phyloP scores from a whole-genome alignment of 2,797 vertebrate genomes.

The Microctenopoma steveboyesi region DNA sequence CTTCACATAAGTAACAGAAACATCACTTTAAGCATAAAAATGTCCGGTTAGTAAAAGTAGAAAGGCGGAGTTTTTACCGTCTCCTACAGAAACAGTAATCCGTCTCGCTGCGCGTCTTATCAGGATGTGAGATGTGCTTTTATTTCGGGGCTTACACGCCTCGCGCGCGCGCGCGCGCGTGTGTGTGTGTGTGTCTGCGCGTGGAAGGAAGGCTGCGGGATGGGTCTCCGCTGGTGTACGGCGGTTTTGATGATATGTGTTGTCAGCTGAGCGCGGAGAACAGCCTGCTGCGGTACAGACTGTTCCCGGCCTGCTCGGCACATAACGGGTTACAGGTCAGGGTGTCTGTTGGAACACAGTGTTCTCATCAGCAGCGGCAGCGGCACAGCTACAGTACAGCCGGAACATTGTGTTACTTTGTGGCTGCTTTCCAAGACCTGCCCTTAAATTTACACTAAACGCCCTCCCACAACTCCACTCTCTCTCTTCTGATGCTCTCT shows the following conservation, averaged over 20 bases:
- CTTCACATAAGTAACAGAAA: conserved; percentile 22
- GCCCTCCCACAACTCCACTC: conserved; percentile 74
- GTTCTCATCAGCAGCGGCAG: conserved; percentile 87
- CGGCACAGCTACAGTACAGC: conserved; percentile 87
- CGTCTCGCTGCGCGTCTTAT: conserved; percentile 52
- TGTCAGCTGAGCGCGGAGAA: conserved; percentile 70
- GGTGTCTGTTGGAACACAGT: conserved; percentile 88
- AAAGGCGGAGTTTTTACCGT: conserved; percentile 27
- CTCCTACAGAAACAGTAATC: conserved; percentile 42
- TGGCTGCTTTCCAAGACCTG: conserved; percentile 88
- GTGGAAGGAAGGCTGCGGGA: neutral
- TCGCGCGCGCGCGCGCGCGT: neutral
- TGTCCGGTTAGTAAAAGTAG: conserved; percentile 7
- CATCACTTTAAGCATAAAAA: conserved; percentile 3
- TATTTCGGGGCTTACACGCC: conserved; percentile 46
- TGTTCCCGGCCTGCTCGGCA: conserved; percentile 82
- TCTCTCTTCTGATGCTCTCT: neutral
- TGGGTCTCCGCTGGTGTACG: conserved; percentile 17
- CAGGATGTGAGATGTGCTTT: conserved; percentile 39
- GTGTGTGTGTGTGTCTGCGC: neutral
- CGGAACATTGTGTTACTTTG: conserved; percentile 91
- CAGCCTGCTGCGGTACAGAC: conserved; percentile 79
- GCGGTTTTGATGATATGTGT: conserved; percentile 57
- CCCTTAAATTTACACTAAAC: conserved; percentile 83
- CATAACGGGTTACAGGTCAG: conserved; percentile 89